These are phyloP conservation scores for Hemibagrus wyckioides DNA, from an alignment of 2,113 vertebrate species.

Conservation along the genomic window DNA sequence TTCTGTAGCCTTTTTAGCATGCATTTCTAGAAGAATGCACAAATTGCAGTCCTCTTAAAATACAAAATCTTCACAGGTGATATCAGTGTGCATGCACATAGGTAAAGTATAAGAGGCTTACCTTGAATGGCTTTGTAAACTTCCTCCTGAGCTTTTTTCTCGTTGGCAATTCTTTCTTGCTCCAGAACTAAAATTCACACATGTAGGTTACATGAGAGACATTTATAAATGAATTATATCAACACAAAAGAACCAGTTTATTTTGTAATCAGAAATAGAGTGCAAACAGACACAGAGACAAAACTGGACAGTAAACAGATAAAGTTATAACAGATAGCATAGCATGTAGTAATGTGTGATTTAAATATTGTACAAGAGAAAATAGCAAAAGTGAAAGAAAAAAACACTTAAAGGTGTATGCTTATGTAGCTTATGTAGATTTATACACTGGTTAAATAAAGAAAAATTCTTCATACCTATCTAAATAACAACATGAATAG, in stretches of 20 bases:
- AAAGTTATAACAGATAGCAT: too few relatives aligned
- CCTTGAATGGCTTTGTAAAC: constrained; percentile 61
- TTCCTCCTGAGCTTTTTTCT: constrained; percentile 58
- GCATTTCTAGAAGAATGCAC: constrained; percentile 58
- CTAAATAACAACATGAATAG: too few relatives aligned
- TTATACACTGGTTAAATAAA: too few relatives aligned
- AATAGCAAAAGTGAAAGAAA: not conserved
- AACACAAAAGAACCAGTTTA: not conserved
- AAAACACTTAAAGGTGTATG: too few relatives aligned
- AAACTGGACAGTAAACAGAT: not conserved
- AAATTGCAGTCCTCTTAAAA: not conserved
- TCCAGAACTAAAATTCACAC: constrained; percentile 60
- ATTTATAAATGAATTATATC: not conserved
- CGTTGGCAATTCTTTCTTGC: constrained; percentile 56
- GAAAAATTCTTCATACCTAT: too few relatives aligned
- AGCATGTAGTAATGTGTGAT: too few relatives aligned
- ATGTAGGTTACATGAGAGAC: constrained; percentile 24
- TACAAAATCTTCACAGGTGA: not conserved
- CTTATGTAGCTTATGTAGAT: too few relatives aligned
- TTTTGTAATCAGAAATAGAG: not conserved
- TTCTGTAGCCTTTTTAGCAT: constrained; percentile 37
- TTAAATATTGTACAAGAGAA: not conserved
- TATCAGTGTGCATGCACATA: not conserved
- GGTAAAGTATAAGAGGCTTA: constrained; percentile 39
- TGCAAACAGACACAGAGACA: not conserved